Percentiles rank a stretch among this genome's conserved stretches.
Evolutionary conservation across 1,140 invertebrate genomes (phyloP).

Genomic region (Leptestheria dahalacensis): DNA sequence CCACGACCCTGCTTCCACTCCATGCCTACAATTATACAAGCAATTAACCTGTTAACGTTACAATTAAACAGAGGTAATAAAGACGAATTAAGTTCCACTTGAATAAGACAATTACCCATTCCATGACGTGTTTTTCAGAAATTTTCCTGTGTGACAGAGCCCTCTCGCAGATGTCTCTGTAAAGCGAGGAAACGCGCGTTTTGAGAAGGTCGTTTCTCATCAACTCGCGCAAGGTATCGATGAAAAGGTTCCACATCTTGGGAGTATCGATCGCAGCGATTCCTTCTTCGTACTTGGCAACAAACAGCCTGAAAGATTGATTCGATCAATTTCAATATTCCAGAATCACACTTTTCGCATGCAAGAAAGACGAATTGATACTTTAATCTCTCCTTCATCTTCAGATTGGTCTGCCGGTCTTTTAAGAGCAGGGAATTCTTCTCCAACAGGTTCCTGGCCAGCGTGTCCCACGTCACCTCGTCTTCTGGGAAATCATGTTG

Average conservation of each 20-base stretch:
- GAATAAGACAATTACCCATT: not conserved
- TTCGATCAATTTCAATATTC: constrained; percentile 10
- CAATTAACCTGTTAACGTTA: not conserved
- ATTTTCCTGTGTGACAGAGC: not conserved
- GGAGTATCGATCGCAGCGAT: constrained; percentile 36
- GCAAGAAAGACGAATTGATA: constrained; percentile 19
- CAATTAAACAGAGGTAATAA: not conserved
- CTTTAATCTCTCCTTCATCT: constrained; percentile 25
- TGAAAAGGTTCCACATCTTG: constrained; percentile 37
- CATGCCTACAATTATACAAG: too few relatives aligned
- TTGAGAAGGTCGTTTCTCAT: constrained; percentile 19
- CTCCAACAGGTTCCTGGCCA: constrained; percentile 34
- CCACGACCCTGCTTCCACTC: too few relatives aligned
- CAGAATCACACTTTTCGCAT: not conserved
- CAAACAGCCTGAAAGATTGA: constrained; percentile 25
- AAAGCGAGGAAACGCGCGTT: not conserved
- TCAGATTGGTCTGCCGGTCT: constrained; percentile 1
- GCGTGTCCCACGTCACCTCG: constrained; percentile 38
- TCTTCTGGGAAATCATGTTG: constrained; percentile 25
- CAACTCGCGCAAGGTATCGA: constrained; percentile 34
- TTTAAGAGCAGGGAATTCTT: not conserved
- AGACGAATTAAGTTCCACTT: not conserved
- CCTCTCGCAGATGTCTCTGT: not conserved
- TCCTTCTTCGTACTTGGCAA: constrained; percentile 35
- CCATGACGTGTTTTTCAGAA: not conserved